Evolutionary conservation across 1,140 invertebrate species (phyloP), one percentile per base, ranked within the genome.

Genomic region (Formica exsecta): DNA sequence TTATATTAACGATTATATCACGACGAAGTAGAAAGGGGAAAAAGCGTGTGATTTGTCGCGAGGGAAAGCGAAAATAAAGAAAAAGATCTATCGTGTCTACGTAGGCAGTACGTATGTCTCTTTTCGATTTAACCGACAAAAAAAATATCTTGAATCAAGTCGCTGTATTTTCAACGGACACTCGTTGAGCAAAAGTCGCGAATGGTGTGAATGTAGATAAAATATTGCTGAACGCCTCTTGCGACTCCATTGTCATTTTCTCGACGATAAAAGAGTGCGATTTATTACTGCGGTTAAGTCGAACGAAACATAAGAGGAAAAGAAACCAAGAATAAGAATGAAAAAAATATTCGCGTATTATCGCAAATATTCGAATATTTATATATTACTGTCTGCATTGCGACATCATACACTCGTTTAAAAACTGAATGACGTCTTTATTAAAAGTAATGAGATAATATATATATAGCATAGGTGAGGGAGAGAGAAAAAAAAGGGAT

Each of bases 1-100:
- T 95, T 94, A 94, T 92, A 93, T 93, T 93, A 93, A 93, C 92
- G 92, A 94, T 94, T 93, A 93, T 93, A 91, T 94, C 92, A 93
- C 91, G 90, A 83, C 87, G 87, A 88, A 91, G 89, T 65, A 90
- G 89, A 62, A 85, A 79, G 51, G 74, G 4, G 44, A n/a, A 54
- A 77, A 86, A 74, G 54, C 51, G 68, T 87, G 88, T 89, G 68
- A 51, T 36, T 85, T 51, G 68, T 89, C 85, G 87, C 85, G 66
- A 80, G n/a, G 29, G 71, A 48, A 86, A 64, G 13, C n/a, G 16
- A 70, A 73, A 59, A 11, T 44, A 29, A 62, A 19, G 76, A 85
- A 13, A 38, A 85, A 41, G 36, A 54, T 75, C 75, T 29, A 76
- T 84, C 44, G 36, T 74, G 57, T 83, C 38, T 83, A 73, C 59